These are phyloP conservation scores for Coryphaenoides rupestris DNA, from an alignment of 2,113 vertebrate genomes.

Conservation along the genomic window DNA sequence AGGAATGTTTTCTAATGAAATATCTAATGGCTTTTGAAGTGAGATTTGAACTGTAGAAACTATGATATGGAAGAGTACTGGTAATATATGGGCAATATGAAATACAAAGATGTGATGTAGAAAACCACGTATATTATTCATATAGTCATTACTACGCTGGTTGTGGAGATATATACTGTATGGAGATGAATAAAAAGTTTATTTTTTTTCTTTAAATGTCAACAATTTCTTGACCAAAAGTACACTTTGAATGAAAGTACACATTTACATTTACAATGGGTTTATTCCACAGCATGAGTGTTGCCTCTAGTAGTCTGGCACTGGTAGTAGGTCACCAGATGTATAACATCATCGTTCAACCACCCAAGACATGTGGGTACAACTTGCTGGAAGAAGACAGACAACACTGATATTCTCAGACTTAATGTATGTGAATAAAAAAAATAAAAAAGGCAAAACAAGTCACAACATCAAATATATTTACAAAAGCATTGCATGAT, in stretches of 20 bases:
- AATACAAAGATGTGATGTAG: conserved; percentile 22
- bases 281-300: too few relatives aligned
- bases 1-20: conserved; percentile 41
- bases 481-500: neutral
- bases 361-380: neutral
- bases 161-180: conserved; percentile 37
- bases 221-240: neutral
- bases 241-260: too few relatives aligned
- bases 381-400: neutral
- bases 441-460: neutral
- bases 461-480: neutral
- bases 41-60: conserved; percentile 19
- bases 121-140: conserved; percentile 25
- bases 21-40: conserved; percentile 37
- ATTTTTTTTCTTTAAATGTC: conserved; percentile 41
- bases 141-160: conserved; percentile 37
- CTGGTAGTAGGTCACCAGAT: too few relatives aligned
- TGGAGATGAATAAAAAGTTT: conserved; percentile 68
- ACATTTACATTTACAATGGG: too few relatives aligned
- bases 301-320: too few relatives aligned
- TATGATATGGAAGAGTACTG: conserved; percentile 29
- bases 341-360: too few relatives aligned
- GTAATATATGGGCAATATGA: conserved; percentile 23
- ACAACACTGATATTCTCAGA: neutral
- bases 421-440: neutral